Evolutionary conservation across 2,113 vertebrate genomes (phyloP), one percentile per base, ranked within the genome.

Genomic region (Varanus komodoensis): DNA sequence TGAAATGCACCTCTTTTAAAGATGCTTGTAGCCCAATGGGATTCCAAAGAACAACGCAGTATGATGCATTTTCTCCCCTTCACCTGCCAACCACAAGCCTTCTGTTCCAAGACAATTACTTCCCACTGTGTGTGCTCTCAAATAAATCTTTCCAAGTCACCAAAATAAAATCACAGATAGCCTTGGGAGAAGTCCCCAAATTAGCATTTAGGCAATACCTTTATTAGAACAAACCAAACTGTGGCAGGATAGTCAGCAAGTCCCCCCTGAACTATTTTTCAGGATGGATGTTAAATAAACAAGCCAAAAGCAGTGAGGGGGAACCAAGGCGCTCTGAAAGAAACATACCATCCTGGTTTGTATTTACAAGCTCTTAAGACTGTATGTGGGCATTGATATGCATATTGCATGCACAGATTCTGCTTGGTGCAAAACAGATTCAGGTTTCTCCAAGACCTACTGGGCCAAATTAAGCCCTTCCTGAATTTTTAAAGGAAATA

Each of bases 101-200:
- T 69, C 77, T 32, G 44, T 38, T 78, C 54, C 74, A 89, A 84
- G 69, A 77, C 92, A 93, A 74, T 94, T 91, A 94, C 89, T 93
- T 81, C 91, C 54, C 81, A 77, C 32, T 81, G 80, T 82, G 91
- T 86, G 23, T 19, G 17, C 89, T 68, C 82, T 77, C 89, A 88
- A 78, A 93, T 80, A 95, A 83, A 94, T 84, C 61, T 87, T 82
- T 87, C 86, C 27, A 80, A 5, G 44, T 67, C 77, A 91, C 89
- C 14, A 86, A 88, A 54, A 29, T 57, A 74, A 74, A 9, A 73
- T 27, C 38, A 21, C 29, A 86, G 48, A 7, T 21, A 85, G 48
- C 27, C 29, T 19, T n/a, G 6, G 44, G 25, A n/a, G 48, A 71
- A 32, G 50, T 32, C 8, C 17, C 27, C 68, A 21, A 71, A 52